Conservation (phyloP, 1,140 invertebrate genomes). For the Anadara kagoshimensis region DNA sequence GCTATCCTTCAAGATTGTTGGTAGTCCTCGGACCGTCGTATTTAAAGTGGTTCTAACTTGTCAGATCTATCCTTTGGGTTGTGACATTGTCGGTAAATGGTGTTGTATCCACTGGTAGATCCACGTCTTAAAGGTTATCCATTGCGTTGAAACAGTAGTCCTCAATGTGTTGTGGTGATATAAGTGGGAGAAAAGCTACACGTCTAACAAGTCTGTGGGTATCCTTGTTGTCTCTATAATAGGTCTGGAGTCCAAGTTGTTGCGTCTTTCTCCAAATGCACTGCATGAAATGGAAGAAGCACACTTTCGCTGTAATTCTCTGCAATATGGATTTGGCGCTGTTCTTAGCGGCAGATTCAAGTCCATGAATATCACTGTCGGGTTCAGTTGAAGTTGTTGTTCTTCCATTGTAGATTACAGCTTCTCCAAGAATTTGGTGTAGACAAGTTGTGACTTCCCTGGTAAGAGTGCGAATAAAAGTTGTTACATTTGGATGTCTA, state of each 20-base stretch:
- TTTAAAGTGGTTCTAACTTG: not conserved
- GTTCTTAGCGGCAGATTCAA: conserved; percentile 1
- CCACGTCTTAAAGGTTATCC: not conserved
- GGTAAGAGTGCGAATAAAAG: conserved; percentile 3
- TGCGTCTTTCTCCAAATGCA: conserved; percentile 7
- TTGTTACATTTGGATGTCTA: not conserved
- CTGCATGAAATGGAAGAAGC: conserved; percentile 15
- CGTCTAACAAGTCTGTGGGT: not conserved
- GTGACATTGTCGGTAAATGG: not conserved
- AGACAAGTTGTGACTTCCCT: not conserved
- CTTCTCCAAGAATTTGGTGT: not conserved
- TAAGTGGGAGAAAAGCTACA: conserved; percentile 1
- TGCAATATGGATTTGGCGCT: not conserved
- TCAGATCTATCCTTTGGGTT: not conserved
- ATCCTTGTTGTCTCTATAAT: conserved; percentile 5
- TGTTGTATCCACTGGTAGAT: not conserved
- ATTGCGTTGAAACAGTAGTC: not conserved
- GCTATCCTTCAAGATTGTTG: conserved; percentile 28
- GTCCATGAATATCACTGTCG: not conserved
- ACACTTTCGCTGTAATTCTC: not conserved
- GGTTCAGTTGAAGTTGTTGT: not conserved
- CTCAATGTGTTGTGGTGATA: not conserved
- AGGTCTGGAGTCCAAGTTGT: not conserved
- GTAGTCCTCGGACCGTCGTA: conserved; percentile 17
- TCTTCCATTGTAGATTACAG: not conserved